Percentiles rank a stretch among this genome's conserved stretches.
phyloP scores from a whole-genome alignment of 2,888 invertebrate genomes.

The Adela reaumurella region DNA sequence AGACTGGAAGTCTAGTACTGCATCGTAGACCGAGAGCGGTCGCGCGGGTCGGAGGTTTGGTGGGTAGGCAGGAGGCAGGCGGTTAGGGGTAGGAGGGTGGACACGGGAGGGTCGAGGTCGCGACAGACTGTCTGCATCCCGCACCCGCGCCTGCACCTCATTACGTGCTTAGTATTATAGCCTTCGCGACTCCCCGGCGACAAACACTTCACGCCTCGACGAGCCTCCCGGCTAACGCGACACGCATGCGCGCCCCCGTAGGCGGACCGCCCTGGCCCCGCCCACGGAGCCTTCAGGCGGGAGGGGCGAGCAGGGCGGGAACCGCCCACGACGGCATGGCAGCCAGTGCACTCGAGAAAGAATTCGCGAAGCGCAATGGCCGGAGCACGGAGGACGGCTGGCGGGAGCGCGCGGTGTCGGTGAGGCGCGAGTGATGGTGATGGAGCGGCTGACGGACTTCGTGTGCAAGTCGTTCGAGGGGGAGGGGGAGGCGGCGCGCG shows the following conservation, averaged over 20 bases:
- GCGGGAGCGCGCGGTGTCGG: slow-evolving; percentile 40
- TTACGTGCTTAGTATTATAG: background rate
- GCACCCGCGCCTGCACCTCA: background rate
- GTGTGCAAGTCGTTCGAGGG: slow-evolving; percentile 80
- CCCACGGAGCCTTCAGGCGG: background rate
- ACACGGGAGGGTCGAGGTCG: background rate
- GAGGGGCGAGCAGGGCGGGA: slow-evolving; percentile 7
- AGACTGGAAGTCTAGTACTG: too few species aligned
- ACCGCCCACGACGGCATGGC: slow-evolving; percentile 22
- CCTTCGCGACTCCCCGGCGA: background rate
- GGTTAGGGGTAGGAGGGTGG: too few species aligned
- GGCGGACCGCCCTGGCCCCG: slow-evolving; percentile 7
- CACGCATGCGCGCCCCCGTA: slow-evolving; percentile 13
- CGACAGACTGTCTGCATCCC: background rate
- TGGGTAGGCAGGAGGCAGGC: too few species aligned
- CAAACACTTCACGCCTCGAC: background rate
- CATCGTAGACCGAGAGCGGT: too few species aligned
- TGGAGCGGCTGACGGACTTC: slow-evolving; percentile 90
- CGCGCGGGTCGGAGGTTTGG: too few species aligned
- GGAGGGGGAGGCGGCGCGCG: slow-evolving; percentile 56
- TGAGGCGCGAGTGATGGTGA: slow-evolving; percentile 54
- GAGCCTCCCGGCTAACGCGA: slow-evolving; percentile 13
- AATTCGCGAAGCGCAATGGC: slow-evolving; percentile 31
- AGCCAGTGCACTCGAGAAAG: slow-evolving; percentile 16
- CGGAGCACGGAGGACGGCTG: slow-evolving; percentile 34